phyloP scores from a whole-genome alignment of 2,888 invertebrate genomes.

The Seira musarum region DNA sequence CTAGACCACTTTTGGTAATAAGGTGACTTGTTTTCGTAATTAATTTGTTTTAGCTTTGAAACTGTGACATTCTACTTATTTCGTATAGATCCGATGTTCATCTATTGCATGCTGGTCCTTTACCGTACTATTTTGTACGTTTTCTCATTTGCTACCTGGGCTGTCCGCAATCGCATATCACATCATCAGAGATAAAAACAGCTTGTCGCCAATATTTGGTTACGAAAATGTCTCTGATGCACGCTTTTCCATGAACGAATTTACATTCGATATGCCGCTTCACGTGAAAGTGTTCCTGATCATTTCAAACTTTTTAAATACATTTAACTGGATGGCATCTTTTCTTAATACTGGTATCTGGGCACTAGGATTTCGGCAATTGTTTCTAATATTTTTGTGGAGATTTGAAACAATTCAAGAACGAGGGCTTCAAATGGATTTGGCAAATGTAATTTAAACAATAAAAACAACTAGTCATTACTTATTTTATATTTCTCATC shows the following conservation, averaged over 20 bases:
- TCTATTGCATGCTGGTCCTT: conserved; percentile 26
- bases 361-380: conserved; percentile 28
- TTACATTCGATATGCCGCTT: neutral
- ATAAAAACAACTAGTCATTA: no score
- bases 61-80: neutral
- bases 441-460: conserved; percentile 1
- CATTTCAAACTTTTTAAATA: conserved; percentile 32
- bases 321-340: conserved; percentile 37
- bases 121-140: conserved; percentile 2
- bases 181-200: conserved; percentile 5
- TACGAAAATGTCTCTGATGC: conserved; percentile 17
- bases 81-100: conserved; percentile 11
- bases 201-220: conserved; percentile 1
- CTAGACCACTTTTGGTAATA: conserved; percentile 25
- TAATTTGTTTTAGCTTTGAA: neutral
- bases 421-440: conserved; percentile 3
- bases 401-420: neutral
- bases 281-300: neutral
- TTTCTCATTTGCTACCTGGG: conserved; percentile 23
- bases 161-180: neutral
- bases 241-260: conserved; percentile 17
- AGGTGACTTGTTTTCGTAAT: neutral
- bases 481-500: no score
- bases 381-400: conserved; percentile 20
- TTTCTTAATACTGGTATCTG: conserved; percentile 21